Evolutionary conservation across 2,888 invertebrate species (phyloP).

Genomic region (Onchidella celtica): DNA sequence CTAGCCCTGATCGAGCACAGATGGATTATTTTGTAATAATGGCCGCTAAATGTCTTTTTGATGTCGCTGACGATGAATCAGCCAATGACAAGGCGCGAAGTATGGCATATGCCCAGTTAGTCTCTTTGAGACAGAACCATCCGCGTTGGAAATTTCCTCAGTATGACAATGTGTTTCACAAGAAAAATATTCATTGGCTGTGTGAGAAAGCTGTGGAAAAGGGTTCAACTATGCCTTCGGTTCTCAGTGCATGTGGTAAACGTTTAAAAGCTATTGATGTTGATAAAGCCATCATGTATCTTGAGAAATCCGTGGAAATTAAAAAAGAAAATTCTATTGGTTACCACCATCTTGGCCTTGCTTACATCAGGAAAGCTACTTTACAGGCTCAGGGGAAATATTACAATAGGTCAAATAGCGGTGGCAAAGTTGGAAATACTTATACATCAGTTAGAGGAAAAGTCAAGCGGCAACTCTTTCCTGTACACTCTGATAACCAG

Average conservation of each 20-base stretch:
- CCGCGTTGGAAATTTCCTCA: neutral
- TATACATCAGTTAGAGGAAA: no score
- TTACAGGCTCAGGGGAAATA: neutral
- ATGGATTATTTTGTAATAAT: neutral
- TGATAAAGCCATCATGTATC: neutral
- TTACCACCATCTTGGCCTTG: conserved; percentile 15
- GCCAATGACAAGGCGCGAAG: neutral
- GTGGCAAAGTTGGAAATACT: no score
- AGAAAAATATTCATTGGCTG: neutral
- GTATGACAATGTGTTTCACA: neutral
- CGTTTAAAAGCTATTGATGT: neutral
- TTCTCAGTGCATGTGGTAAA: conserved; percentile 9
- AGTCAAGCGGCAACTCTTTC: no score
- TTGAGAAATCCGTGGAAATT: conserved; percentile 1
- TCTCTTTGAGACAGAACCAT: neutral
- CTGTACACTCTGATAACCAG: no score
- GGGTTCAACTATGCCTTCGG: neutral
- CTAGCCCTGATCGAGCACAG: neutral
- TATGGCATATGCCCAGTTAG: conserved; percentile 19
- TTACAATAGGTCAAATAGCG: neutral
- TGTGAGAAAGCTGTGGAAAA: conserved; percentile 16
- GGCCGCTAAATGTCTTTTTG: conserved; percentile 16
- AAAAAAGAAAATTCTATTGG: neutral
- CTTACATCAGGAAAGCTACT: conserved; percentile 11
- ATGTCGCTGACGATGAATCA: conserved; percentile 6